Base-by-base conservation (phyloP, 1,140 invertebrate genomes). In the Anadara kagoshimensis region DNA sequence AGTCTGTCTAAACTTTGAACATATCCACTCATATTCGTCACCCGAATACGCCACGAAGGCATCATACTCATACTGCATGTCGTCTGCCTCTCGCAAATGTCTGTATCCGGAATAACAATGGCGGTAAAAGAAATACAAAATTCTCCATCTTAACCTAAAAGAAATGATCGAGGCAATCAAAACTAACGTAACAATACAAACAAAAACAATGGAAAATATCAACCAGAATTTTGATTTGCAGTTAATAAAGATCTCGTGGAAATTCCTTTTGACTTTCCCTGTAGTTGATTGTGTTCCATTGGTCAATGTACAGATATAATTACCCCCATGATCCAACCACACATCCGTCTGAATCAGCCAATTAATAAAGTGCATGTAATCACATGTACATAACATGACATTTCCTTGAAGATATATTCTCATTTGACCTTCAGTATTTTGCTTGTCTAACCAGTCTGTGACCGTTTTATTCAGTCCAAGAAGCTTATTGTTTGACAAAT, bases 131-230 rank as follows among this genome's bases (percentile, higher is more conserved):
- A 61, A 44, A 22, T 61, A 63, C 18, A 45, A 26, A 36, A 63
- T 26, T 24, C 61, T 11, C 61, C 61, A 63, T 49, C 61, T 29
- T 10, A 63, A 49, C 61, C 49, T 44, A 49, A 26, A 63, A 24
- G 49, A 12, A 8, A 63, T 20, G 14, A 43, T 12, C 5, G n/a
- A 44, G 7, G 14, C 16, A 22, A 45, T 11, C 0, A 61, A n/a
- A 22, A 61, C 22, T n/a, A 22, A 45, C 4, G 41, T n/a, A 4
- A 44, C 58, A 20, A 61, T 44, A 20, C 58, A 44, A 11, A 61
- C 45, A 22, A 61, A 41, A 3, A 18, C 58, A 14, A 29, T 5
- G 3, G 14, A 14, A 36, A 58, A 18, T 36, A 36, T 36, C 29
- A 36, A 7, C 56, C 56, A 58, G 18, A n/a, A 26, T 7, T 44